These are phyloP conservation scores for Scopus umbretta DNA, from an alignment of 2,113 vertebrate species.

Conservation along the genomic window DNA sequence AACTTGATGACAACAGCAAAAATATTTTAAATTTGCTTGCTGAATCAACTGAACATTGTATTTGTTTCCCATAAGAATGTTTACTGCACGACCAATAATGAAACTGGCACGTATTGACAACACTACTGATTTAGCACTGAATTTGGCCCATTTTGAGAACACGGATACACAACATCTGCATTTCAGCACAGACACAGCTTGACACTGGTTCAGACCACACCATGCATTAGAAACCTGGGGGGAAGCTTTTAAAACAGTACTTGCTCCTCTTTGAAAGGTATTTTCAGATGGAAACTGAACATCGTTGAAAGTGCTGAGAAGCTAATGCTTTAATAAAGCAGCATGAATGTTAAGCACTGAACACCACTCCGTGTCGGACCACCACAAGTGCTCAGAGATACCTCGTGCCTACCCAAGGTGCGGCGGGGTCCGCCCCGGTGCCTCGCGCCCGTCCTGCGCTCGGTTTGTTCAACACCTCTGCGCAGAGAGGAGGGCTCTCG, in stretches of 20 bases:
- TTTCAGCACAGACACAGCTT: neutral
- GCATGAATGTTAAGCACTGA: no score
- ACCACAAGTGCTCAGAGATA: neutral
- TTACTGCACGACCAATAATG: neutral
- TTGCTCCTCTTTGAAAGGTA: neutral
- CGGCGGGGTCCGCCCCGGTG: fast-evolving
- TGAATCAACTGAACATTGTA: neutral
- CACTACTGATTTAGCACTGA: no score
- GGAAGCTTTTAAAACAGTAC: neutral
- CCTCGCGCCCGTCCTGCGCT: fast-evolving
- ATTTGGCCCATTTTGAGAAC: neutral
- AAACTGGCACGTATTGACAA: neutral
- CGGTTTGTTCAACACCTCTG: fast-evolving
- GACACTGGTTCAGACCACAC: neutral
- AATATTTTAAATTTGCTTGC: neutral
- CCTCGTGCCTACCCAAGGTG: fast-evolving
- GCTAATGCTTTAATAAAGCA: no score
- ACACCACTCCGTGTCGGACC: fast-evolving
- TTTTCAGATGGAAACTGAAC: neutral
- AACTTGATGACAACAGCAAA: neutral
- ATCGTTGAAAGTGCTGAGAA: fast-evolving
- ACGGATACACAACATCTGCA: fast-evolving
- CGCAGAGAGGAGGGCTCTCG: fast-evolving
- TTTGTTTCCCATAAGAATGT: neutral
- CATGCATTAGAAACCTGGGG: fast-evolving